These are phyloP conservation scores for Lasioglossum calceatum DNA, from an alignment of 2,888 invertebrate species.

Conservation along the genomic window DNA sequence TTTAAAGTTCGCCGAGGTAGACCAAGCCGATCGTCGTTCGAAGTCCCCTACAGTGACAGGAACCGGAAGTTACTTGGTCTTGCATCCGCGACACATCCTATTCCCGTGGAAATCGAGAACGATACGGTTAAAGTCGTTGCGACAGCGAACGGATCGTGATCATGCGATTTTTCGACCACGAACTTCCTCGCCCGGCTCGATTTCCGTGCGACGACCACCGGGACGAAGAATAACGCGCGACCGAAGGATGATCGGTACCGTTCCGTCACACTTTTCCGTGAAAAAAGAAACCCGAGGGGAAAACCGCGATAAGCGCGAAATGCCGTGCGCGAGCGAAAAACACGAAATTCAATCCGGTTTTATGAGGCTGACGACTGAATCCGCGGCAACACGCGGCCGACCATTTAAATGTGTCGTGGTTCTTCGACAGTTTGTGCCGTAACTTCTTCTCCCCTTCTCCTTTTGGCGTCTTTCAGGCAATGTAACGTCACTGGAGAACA, in stretches of 20 bases:
- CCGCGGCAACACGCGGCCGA: constrained; percentile 65
- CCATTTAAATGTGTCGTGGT: constrained; percentile 77
- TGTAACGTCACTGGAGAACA: constrained; percentile 63
- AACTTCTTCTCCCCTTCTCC: constrained; percentile 61
- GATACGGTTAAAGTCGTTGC: neutral
- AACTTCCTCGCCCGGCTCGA: neutral
- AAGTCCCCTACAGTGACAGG: neutral
- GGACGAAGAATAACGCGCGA: neutral
- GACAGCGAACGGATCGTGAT: neutral
- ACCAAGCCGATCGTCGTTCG: neutral
- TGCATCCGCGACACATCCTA: constrained; percentile 55
- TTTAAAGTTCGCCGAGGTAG: neutral
- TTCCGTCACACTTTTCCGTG: neutral
- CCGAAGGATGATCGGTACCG: neutral
- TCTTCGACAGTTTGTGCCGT: constrained; percentile 64
- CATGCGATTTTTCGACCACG: neutral
- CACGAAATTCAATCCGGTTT: constrained; percentile 52
- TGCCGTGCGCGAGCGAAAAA: neutral
- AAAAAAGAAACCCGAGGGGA: neutral
- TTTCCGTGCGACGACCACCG: neutral
- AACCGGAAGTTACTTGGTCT: constrained; percentile 45
- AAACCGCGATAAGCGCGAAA: neutral
- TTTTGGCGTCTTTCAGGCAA: constrained; percentile 52
- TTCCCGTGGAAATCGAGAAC: neutral
- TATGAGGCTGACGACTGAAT: constrained; percentile 71